These are phyloP conservation scores for Enteromius fasciolatus DNA, from an alignment of 2,797 vertebrate species.

Conservation along the genomic window DNA sequence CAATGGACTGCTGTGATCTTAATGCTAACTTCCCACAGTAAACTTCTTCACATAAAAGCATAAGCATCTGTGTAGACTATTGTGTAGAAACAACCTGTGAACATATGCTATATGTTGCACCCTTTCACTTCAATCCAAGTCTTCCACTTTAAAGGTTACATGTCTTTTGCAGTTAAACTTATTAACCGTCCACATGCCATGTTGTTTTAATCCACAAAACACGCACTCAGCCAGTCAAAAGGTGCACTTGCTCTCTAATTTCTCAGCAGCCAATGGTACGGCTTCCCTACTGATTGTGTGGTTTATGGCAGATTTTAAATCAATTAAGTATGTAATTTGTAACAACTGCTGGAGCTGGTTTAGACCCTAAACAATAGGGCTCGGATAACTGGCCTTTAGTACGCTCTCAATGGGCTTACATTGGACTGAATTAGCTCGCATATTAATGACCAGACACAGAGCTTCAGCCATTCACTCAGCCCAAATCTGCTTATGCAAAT, in stretches of 20 bases:
- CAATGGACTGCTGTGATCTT: background rate
- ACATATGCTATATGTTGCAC: constrained; percentile 41
- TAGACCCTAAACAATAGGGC: constrained; percentile 92
- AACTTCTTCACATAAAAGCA: background rate
- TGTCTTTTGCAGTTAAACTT: constrained; percentile 50
- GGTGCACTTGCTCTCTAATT: constrained; percentile 53
- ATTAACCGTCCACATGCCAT: constrained; percentile 35
- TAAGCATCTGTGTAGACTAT: constrained; percentile 8
- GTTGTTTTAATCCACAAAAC: constrained; percentile 56
- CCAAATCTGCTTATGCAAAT: constrained; percentile 99
- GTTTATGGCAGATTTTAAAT: constrained; percentile 87
- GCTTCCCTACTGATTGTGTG: constrained; percentile 71
- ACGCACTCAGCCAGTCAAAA: constrained; percentile 39
- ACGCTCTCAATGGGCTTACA: constrained; percentile 98
- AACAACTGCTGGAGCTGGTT: constrained; percentile 96
- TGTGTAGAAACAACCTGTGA: constrained; percentile 45
- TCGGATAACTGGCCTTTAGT: constrained; percentile 99
- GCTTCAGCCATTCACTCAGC: constrained; percentile 88
- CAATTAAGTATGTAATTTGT: constrained; percentile 99
- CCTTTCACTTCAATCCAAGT: constrained; percentile 29
- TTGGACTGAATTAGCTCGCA: constrained; percentile 99
- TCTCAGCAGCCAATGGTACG: constrained; percentile 48
- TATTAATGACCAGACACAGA: constrained; percentile 98
- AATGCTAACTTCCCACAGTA: background rate
- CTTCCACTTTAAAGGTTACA: constrained; percentile 44